Evolutionary conservation across 2,113 vertebrate species (phyloP), one percentile per base, ranked within the genome.

Genomic region (Synodontis membranacea): DNA sequence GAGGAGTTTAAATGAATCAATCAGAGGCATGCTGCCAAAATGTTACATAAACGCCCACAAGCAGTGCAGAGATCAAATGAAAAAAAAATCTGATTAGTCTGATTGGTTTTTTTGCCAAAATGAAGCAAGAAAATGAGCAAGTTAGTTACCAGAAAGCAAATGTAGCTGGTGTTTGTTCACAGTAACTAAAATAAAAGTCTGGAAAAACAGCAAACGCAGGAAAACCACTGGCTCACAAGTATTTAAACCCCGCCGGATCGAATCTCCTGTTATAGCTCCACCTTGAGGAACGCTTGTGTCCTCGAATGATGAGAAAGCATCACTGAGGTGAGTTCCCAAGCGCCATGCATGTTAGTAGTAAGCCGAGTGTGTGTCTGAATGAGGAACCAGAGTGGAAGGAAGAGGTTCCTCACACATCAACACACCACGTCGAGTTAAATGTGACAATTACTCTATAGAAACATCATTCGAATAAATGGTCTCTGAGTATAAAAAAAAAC

Each of bases 201-300:
- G 0, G 44, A 52, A 76, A 52, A 87, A 10, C 80, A 88, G 88
- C 84, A 46, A 64, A 91, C 92, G 93, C 92, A 90, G 93, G 62
- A 93, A 96, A 96, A 93, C 94, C 94, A 91, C 86, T 44, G 90
- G 92, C 94, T 96, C 93, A 94, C 92, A 89, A 92, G 94, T 93
- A 93, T 83, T 78, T 1, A 80, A 84, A 79, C 88, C 87, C 66
- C 60, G 7, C 60, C 92, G n/a, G n/a, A n/a, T n/a, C n/a, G n/a
- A 88, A 80, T 90, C 92, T 93, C 89, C 91, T 89, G 75, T 80
- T 86, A 39, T 62, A 90, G 88, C 89, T 88, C 91, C 88, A 87
- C 91, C 89, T 89, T n/a, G n/a, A n/a, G n/a, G n/a, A 82, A 46
- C 80, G 87, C 84, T 92, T 23, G 11, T 42, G 31, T 74, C 82